Evolutionary conservation across 2,797 vertebrate genomes (phyloP).

Genomic region (Buceros bicornis): DNA sequence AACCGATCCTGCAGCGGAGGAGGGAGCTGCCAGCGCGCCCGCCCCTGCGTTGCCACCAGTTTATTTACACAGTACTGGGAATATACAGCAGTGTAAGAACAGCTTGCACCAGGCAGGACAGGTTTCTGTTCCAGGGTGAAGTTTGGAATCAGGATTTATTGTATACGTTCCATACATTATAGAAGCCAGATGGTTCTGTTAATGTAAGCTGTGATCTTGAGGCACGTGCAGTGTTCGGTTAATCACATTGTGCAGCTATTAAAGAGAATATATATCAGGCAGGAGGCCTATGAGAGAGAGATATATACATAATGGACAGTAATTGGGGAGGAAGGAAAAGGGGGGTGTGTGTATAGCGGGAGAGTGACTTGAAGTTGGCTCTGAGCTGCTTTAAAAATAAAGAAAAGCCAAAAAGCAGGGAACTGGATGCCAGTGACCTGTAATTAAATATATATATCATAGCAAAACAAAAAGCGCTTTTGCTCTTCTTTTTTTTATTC

Average conservation of each 20-base stretch:
- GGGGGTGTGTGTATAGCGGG: rapidly evolving
- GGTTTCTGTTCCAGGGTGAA: neutral
- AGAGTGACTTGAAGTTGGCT: neutral
- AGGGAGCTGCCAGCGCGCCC: neutral
- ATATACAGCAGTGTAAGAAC: neutral
- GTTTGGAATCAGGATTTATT: conserved; percentile 10
- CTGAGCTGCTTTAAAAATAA: neutral
- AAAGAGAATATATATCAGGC: conserved; percentile 42
- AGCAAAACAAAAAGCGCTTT: neutral
- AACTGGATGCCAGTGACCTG: neutral
- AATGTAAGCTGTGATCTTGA: conserved; percentile 27
- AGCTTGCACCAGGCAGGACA: neutral
- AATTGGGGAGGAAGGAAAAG: neutral
- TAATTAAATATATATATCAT: neutral
- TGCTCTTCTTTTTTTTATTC: neutral
- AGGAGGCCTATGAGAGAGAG: neutral
- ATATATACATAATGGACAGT: neutral
- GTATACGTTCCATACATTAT: neutral
- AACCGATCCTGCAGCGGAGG: neutral
- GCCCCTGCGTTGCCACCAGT: neutral
- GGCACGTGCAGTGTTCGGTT: conserved; percentile 39
- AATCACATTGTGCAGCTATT: conserved; percentile 49
- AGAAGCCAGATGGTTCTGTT: conserved; percentile 60
- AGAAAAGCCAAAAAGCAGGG: neutral
- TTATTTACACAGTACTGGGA: rapidly evolving